These are phyloP conservation scores for Lamprologus sp. DNA, from an alignment of 2,113 vertebrate genomes.

Conservation along the genomic window DNA sequence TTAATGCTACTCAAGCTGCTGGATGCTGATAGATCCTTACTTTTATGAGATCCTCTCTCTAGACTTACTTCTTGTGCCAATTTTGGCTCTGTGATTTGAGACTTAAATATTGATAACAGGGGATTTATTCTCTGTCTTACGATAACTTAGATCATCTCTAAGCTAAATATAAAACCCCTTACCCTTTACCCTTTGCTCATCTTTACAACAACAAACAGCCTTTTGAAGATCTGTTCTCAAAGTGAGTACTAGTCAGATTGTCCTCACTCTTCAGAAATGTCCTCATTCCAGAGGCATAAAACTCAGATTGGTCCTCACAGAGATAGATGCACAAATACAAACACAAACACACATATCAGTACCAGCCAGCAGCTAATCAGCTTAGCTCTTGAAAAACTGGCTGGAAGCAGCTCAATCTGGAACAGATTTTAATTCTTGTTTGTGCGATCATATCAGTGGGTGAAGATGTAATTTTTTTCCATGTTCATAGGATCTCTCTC, in stretches of 20 bases:
- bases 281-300: neutral
- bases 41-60: neutral
- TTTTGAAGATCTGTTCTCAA: neutral
- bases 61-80: neutral
- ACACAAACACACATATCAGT: neutral
- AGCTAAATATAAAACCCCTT: neutral
- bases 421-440: neutral
- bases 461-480: neutral
- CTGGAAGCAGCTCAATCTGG: conserved; percentile 31
- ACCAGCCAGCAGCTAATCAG: conserved; percentile 45
- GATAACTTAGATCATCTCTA: neutral
- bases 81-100: neutral
- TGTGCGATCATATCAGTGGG: neutral
- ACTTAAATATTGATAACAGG: neutral
- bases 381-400: conserved; percentile 40
- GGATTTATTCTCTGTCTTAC: neutral
- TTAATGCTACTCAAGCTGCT: neutral
- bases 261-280: neutral
- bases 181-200: neutral
- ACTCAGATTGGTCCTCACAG: neutral
- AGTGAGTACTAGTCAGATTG: neutral
- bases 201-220: neutral
- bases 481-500: neutral
- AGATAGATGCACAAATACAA: neutral
- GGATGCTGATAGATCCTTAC: neutral